A percentile compares a stretch with the other conserved stretches of the same genome.
Evolutionary conservation across 37 sponge, comb jelly and placozoan species (phyloP).

Genomic region (Ianthella basta): DNA sequence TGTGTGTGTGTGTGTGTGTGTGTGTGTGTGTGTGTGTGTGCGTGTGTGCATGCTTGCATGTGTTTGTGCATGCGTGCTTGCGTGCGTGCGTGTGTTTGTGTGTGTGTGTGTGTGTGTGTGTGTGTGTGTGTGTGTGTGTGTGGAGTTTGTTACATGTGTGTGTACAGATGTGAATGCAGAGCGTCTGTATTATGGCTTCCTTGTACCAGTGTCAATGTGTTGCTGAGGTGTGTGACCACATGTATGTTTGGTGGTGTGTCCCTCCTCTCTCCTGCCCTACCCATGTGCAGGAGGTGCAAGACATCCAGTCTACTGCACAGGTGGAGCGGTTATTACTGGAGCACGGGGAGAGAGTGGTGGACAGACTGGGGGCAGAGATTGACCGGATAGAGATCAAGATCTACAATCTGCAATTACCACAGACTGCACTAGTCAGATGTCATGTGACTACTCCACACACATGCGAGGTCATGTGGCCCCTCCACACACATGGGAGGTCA

Average conservation of each 20-base stretch:
- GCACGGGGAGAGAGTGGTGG: conserved; percentile 91
- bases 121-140: background rate
- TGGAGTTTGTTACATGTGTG: background rate
- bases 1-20: background rate
- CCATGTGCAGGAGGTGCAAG: conserved; percentile 68
- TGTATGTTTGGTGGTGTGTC: background rate
- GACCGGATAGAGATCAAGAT: conserved; percentile 87
- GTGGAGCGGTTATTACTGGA: conserved; percentile 80
- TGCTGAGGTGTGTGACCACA: background rate
- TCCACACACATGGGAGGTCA: too few species aligned
- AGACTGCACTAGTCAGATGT: too few species aligned
- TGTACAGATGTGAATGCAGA: background rate
- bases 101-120: background rate
- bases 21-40: conserved; percentile 17
- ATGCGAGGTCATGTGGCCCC: too few species aligned
- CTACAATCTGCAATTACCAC: too few species aligned
- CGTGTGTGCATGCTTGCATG: conserved; percentile 19
- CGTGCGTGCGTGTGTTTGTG: conserved; percentile 25
- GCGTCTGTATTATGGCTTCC: background rate
- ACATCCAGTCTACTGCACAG: conserved; percentile 64
- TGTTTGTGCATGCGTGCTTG: conserved; percentile 2
- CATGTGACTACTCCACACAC: too few species aligned
- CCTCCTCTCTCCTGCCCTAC: background rate
- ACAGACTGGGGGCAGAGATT: conserved; percentile 81
- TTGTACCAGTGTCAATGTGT: background rate